Base-by-base conservation (phyloP, 1,140 invertebrate species). In the Dinoponera quadriceps region DNA sequence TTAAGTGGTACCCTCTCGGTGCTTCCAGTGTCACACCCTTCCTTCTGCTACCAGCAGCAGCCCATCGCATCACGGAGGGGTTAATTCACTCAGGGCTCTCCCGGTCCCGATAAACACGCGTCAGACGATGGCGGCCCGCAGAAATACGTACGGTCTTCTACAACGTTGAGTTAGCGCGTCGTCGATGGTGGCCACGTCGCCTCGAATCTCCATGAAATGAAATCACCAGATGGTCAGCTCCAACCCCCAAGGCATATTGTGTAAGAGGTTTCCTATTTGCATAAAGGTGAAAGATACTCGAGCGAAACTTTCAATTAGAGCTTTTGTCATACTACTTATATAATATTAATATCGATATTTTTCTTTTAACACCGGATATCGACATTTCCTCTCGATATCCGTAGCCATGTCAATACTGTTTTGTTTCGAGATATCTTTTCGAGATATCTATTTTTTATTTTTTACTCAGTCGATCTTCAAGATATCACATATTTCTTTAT, bases 71-170 rank as follows among this genome's bases (percentile, higher is more conserved):
- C 33, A 51, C 4, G 48, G 54, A 27, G 49, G 33, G 49, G 75
- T 86, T 89, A 86, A 89, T 88, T 89, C 81, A 72, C 81, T 84
- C 75, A 73, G 48, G 51, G 60, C 22, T 68, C 83, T 48, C 57
- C 20, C 49, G 22, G 54, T 2, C 11, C 49, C 85, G 71, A 84
- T 88, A 88, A 88, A 88, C 85, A 81, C 51, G 57, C 73, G 62
- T 60, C 29, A 11, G 38, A 69, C 48, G 51, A 88, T 69, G 49
- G 82, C 63, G 49, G 25, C 27, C 33, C 66, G 38, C 44, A 33
- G 82, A 82, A 69, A 73, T 59, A 49, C 66, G 54, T 29, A 16
- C 1, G 13, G 54, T 25, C n/a, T 29, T 65, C 29, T 49, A 75
- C 44, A 73, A 48, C 20, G 33, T 63, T 33, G 51, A 86, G 75